These are phyloP conservation scores for Capitulum mitella DNA, from an alignment of 2,888 invertebrate genomes.

Conservation along the genomic window DNA sequence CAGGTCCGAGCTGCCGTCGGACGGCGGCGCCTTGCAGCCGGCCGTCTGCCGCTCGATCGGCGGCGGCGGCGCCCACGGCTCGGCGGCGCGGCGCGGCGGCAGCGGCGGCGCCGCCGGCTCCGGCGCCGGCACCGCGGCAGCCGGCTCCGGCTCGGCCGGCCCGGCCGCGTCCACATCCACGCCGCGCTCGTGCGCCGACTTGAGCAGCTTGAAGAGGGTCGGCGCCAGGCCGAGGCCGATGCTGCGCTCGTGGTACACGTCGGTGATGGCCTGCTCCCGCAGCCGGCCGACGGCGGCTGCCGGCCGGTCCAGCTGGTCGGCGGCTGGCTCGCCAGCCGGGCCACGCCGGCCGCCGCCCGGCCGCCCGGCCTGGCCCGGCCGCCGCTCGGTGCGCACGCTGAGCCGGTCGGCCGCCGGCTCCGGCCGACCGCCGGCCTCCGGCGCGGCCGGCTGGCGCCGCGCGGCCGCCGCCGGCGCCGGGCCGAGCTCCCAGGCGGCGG, in stretches of 20 bases:
- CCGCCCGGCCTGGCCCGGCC: conserved; percentile 31
- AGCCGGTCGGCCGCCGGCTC: conserved; percentile 50
- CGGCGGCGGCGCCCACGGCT: conserved; percentile 37
- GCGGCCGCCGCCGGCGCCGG: conserved; percentile 62
- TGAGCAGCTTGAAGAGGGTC: conserved; percentile 69
- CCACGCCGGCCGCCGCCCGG: conserved; percentile 28
- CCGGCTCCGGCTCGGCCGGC: conserved; percentile 37
- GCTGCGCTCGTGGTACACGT: conserved; percentile 83
- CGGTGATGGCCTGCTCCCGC: conserved; percentile 79
- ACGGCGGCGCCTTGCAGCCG: not conserved
- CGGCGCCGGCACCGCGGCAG: conserved; percentile 37
- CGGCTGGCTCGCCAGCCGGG: not conserved
- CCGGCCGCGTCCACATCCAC: not conserved
- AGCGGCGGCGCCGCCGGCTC: conserved; percentile 36
- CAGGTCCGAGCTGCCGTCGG: not conserved
- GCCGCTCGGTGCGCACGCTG: conserved; percentile 56
- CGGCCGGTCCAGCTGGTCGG: conserved; percentile 34
- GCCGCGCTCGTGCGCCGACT: conserved; percentile 42
- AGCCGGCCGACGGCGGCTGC: conserved; percentile 71
- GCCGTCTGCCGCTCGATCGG: not conserved
- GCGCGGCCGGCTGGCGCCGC: conserved; percentile 53
- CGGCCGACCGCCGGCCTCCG: conserved; percentile 37
- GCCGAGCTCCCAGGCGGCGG: conserved; percentile 86
- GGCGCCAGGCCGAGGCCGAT: conserved; percentile 80
- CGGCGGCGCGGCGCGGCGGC: conserved; percentile 37